Conservation (phyloP, 2,888 invertebrate species). For the Myathropa florea region DNA sequence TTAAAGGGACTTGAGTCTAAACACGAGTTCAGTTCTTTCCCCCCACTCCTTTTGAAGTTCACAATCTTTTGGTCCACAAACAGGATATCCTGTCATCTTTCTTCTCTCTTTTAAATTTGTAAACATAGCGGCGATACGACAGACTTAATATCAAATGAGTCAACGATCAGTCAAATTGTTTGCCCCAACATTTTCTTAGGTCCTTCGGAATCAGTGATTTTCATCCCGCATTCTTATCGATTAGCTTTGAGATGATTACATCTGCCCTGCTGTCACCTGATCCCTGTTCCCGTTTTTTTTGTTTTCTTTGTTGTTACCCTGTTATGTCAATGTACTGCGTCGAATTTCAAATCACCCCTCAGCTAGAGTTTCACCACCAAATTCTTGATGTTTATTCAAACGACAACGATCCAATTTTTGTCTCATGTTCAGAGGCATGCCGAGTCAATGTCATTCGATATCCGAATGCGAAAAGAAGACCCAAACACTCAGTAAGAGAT, state of each 20-base stretch:
- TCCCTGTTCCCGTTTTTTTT: neutral
- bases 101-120: too few species aligned
- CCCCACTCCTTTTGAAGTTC: too few species aligned
- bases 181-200: too few species aligned
- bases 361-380: neutral
- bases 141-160: too few species aligned
- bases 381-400: neutral
- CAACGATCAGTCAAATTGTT: too few species aligned
- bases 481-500: slow-evolving; percentile 32
- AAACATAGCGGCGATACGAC: too few species aligned
- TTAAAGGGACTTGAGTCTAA: too few species aligned
- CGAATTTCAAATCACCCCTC: neutral
- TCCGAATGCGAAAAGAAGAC: neutral
- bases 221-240: neutral
- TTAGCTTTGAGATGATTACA: neutral
- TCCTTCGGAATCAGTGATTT: neutral
- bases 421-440: neutral
- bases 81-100: too few species aligned
- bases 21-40: too few species aligned
- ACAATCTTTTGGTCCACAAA: too few species aligned
- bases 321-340: neutral
- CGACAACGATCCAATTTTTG: slow-evolving; percentile 4
- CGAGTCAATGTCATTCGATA: slow-evolving; percentile 33
- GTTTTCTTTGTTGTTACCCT: too few species aligned
- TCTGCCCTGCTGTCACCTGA: neutral